A percentile compares a stretch with the other conserved stretches of the same genome.
phyloP scores from a whole-genome alignment of 2,888 invertebrate genomes.

The Eilema griseolum region DNA sequence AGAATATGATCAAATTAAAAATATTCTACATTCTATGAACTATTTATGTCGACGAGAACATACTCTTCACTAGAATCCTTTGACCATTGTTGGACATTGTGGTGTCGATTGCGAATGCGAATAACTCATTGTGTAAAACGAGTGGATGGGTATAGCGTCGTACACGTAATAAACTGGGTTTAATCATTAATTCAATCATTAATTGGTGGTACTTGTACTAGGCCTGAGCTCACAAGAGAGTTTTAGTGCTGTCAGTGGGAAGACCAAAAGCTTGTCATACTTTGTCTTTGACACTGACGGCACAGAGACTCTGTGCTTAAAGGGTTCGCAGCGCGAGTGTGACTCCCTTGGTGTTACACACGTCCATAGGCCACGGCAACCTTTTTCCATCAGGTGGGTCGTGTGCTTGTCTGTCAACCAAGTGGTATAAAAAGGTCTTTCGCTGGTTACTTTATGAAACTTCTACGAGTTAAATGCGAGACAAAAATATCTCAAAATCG shows the following conservation, averaged over 20 bases:
- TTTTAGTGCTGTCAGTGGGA: too few relatives aligned
- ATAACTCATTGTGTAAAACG: slow-evolving; percentile 20
- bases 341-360: too few relatives aligned
- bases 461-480: neutral
- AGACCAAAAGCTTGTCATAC: too few relatives aligned
- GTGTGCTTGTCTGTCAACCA: too few relatives aligned
- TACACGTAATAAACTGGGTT: neutral
- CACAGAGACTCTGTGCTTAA: too few relatives aligned
- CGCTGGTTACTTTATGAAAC: neutral
- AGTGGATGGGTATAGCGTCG: neutral
- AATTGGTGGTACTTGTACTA: neutral
- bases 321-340: too few relatives aligned
- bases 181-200: neutral
- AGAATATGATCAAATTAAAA: slow-evolving; percentile 3
- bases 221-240: too few relatives aligned
- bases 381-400: too few relatives aligned
- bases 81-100: slow-evolving; percentile 9
- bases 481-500: neutral
- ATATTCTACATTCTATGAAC: slow-evolving; percentile 4
- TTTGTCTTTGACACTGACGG: too few relatives aligned
- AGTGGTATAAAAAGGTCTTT: too few relatives aligned
- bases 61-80: neutral
- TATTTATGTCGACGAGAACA: neutral
- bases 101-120: slow-evolving; percentile 16
- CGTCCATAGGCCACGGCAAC: too few relatives aligned